Base-by-base conservation (phyloP, 2,888 invertebrate genomes). In the Baccha elongata region DNA sequence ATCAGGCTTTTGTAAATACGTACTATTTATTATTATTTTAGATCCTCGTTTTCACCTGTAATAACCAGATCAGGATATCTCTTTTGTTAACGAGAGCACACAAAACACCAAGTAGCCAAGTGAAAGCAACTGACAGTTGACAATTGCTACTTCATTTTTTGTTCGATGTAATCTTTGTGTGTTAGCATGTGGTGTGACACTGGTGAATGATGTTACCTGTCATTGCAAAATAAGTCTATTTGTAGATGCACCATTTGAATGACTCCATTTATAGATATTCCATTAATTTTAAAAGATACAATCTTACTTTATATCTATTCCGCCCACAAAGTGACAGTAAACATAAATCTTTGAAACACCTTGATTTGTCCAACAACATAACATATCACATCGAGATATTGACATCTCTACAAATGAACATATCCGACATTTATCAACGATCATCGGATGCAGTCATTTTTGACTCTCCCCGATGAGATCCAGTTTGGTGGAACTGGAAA, bases 391-490 rank as follows among this genome's bases (percentile, higher is more conserved):
- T 48, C 37, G 13, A 50, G 2, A 15, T 42, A 52, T 52, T 42
- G 71, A 62, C 67, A 46, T 42, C 17, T 44, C 1, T 6, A 53
- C 60, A 32, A 67, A 72, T 68, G 67, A 55, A 72, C 48, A 37
- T 37, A 79, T 73, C 79, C 60, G 46, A 53, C 46, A 32, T 21
- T 50, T 42, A 19, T 37, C 17, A 29, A 68, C 44, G 15, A 10
- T 13, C 23, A 62, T 72, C 71, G 71, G 78, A 78, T 50, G 55
- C 4, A 8, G 11, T 29, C 65, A 65, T 55, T 73, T 19, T 29
- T 26, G 35, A 13, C 37, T 35, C n/a, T 15, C 40, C 3, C n/a
- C 40, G 48, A 58, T 46, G 68, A 67, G 60, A 52, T 62, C 35
- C 26, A 21, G 19, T 60, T 17, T 6, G 40, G 35, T 26, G 40